Evolutionary conservation across 2,113 vertebrate species (phyloP).

Genomic region (Neomonachus schauinslandi): DNA sequence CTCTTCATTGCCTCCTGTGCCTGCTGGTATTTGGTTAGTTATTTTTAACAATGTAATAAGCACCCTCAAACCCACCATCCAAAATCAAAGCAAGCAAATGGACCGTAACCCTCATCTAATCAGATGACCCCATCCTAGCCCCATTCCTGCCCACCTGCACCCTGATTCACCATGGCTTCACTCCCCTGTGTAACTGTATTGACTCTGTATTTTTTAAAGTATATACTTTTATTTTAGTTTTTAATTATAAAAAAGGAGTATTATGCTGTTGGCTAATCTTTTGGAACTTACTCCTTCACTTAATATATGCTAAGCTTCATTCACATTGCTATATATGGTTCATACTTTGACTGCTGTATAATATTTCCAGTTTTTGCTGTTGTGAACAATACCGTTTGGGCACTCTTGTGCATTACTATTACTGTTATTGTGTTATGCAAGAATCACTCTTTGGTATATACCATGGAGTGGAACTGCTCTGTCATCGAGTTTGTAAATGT

Average conservation of each 20-base stretch:
- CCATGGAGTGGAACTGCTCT: neutral
- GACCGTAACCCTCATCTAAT: neutral
- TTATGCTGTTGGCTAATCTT: neutral
- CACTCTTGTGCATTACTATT: neutral
- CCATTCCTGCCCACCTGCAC: no score
- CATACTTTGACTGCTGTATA: neutral
- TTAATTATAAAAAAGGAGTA: neutral
- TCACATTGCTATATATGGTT: neutral
- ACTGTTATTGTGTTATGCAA: neutral
- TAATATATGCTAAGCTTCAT: neutral
- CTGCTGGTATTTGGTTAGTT: neutral
- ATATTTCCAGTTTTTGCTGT: neutral
- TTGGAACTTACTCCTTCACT: neutral
- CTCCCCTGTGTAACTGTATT: neutral
- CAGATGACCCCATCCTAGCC: neutral
- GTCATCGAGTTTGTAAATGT: neutral
- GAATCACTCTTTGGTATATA: neutral
- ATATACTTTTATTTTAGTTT: neutral
- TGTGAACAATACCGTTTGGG: neutral
- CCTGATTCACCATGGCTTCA: neutral
- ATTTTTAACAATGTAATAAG: neutral
- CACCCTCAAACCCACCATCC: neutral
- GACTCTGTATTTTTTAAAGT: neutral
- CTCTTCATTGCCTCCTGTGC: neutral
- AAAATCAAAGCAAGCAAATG: neutral